Conservation (phyloP, 2,888 invertebrate species). For the Oscheius sp. region DNA sequence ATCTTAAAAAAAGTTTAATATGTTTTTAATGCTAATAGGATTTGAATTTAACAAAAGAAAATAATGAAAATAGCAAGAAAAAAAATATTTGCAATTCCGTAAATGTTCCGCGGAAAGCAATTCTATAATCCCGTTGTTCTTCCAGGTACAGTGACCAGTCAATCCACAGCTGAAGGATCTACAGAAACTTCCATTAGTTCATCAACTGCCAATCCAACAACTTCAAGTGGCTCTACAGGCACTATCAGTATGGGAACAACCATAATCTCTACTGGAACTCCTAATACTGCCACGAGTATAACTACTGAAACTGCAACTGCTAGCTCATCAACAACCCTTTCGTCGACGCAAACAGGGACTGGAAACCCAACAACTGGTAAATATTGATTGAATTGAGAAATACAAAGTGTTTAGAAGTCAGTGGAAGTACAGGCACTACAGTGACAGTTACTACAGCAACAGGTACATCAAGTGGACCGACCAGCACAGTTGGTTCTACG, state of each 20-base stretch:
- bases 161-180: not conserved
- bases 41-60: no score
- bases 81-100: no score
- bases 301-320: not conserved
- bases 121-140: no score
- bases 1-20: no score
- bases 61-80: no score
- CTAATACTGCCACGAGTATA: not conserved
- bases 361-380: not conserved
- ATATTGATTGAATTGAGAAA: not conserved
- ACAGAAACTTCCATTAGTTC: not conserved
- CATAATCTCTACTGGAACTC: not conserved
- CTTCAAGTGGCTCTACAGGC: not conserved
- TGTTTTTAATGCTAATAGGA: no score
- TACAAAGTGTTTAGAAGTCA: not conserved
- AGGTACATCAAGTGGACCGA: not conserved
- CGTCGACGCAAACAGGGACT: not conserved
- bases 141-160: not conserved
- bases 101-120: no score
- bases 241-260: not conserved
- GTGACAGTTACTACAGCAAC: not conserved
- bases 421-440: not conserved
- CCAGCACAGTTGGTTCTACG: not conserved
- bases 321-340: not conserved
- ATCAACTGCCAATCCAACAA: not conserved